phyloP scores from a whole-genome alignment of 2,888 invertebrate genomes.

The Phymatocera aterrima region DNA sequence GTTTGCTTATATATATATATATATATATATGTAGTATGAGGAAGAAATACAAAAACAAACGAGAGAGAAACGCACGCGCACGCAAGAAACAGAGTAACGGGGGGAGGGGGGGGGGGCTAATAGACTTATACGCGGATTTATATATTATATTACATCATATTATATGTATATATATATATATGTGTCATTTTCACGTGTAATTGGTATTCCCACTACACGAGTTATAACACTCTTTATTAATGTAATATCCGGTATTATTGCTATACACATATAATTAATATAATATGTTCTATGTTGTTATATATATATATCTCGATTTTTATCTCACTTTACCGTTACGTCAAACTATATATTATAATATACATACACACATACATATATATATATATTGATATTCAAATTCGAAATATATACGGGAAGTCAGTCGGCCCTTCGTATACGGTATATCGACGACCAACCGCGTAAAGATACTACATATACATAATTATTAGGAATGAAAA shows the following conservation, averaged over 20 bases:
- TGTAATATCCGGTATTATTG: constrained; percentile 19
- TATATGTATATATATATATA: neutral
- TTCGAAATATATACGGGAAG: neutral
- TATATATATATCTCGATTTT: constrained; percentile 36
- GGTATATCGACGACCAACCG: no score
- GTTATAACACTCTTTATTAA: neutral
- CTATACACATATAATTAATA: neutral
- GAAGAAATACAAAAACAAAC: constrained; percentile 11
- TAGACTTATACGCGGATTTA: neutral
- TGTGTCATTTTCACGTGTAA: neutral
- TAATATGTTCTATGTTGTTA: constrained; percentile 45
- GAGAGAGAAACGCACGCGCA: constrained; percentile 47
- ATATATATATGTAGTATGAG: constrained; percentile 46
- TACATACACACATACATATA: neutral
- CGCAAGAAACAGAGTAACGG: constrained; percentile 45
- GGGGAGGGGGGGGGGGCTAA: no score
- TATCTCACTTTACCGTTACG: constrained; percentile 35
- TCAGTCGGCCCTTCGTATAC: no score
- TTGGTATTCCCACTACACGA: no score
- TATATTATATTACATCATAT: no score
- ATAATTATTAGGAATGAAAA: no score
- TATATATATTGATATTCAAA: neutral
- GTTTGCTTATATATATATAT: constrained; percentile 55
- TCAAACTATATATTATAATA: neutral
- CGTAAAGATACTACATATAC: no score